These are phyloP conservation scores for Pituophis catenifer DNA, from an alignment of 2,113 vertebrate genomes.

Conservation along the genomic window DNA sequence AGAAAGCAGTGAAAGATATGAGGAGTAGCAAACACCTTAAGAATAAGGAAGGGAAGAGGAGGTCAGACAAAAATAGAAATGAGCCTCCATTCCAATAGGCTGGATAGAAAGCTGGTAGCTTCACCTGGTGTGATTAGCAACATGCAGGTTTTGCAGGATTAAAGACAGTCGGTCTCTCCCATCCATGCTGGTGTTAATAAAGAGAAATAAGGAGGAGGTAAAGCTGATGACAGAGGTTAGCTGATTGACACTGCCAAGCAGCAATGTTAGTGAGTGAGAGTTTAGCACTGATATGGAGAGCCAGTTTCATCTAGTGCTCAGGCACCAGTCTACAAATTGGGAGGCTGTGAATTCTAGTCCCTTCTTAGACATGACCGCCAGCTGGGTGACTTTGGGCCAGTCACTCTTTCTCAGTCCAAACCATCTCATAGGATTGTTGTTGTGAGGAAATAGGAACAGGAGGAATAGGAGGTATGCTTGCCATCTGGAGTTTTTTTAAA, in stretches of 20 bases:
- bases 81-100: slow-evolving; percentile 33
- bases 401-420: not conserved
- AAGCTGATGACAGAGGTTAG: not conserved
- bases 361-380: not conserved
- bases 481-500: not conserved
- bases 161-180: not conserved
- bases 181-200: not conserved
- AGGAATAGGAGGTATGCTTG: not conserved
- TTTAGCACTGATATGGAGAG: not conserved
- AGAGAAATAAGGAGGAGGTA: not conserved
- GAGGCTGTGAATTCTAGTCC: not conserved
- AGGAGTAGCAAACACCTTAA: not conserved
- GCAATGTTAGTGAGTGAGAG: not conserved
- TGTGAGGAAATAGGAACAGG: not conserved
- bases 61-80: slow-evolving; percentile 56
- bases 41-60: slow-evolving; percentile 16
- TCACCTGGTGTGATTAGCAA: slow-evolving; percentile 44
- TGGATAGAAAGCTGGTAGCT: slow-evolving; percentile 23
- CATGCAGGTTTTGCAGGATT: slow-evolving; percentile 59
- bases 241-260: rapidly evolving
- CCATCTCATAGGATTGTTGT: not conserved
- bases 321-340: not conserved
- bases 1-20: not conserved
- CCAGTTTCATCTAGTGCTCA: not conserved
- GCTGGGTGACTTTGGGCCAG: not conserved